Base-by-base conservation (phyloP, 2,113 vertebrate species). In the Macrotis lagotis region DNA sequence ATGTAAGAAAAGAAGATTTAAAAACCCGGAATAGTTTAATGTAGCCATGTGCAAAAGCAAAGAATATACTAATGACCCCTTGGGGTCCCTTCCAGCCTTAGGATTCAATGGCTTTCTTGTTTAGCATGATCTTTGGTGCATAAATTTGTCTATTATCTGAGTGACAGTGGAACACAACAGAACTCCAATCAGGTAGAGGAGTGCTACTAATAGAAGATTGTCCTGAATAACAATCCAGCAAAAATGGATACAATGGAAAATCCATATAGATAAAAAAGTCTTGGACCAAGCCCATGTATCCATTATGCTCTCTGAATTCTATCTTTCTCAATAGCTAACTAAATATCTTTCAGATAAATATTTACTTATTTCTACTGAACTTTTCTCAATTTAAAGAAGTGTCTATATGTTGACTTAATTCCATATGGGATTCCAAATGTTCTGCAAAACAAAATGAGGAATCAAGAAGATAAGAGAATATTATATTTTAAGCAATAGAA, bases 301-400 rank as follows among this genome's bases (percentile, higher is more conserved):
- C 93, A 26, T 83, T 91, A 48, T 83, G 93, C 51, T 94, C 91
- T 91, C 53, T 89, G 49, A 44, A 94, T 2, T 8, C 19, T 19
- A 44, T 83, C 5, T 83, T 83, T 83, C 28, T 95, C 94, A 89
- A 83, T 49, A 90, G 66, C 26, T 88, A 91, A 94, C 90, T 96
- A 91, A 90, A 47, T 89, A 44, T 50, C 74, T 92, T 96, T 96
- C 91, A 25, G 90, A 52, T 53, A 91, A 91, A 48, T 89, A 90
- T 95, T 96, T 93, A 92, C 88, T 96, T 94, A 59, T 90, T 96
- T 94, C 92, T 50, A 25, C 44, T 96, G 92, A 25, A 22, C 50
- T 97, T 96, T 95, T 95, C n/a, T 83, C 7, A 83, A 96, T 52
- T 92, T 90, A 95, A 74, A 44, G 12, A 25, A 88, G 51, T 92